Conservation (phyloP, 2,113 vertebrate genomes). For the Aspidoscelis tigris region DNA sequence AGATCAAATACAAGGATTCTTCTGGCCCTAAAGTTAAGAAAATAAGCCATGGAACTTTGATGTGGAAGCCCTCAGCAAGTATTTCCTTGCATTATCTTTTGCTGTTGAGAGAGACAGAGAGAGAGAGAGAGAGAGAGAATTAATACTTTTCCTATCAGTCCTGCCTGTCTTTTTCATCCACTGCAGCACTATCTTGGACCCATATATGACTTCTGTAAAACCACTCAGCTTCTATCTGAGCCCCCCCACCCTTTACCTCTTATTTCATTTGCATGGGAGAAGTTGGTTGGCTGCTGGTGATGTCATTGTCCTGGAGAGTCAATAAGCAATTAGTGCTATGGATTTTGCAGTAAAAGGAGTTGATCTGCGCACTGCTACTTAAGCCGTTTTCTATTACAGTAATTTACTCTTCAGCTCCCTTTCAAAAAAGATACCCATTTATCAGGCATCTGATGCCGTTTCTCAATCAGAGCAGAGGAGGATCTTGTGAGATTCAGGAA, state of each 20-base stretch:
- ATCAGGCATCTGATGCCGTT: slow-evolving; percentile 47
- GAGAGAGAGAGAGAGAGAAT: not conserved
- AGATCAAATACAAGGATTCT: not conserved
- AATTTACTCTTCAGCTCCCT: slow-evolving; percentile 64
- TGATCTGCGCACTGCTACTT: slow-evolving; percentile 60
- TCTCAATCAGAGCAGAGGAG: slow-evolving; percentile 15
- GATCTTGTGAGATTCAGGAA: slow-evolving; percentile 4
- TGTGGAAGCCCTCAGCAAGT: not conserved
- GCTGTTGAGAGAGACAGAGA: too few relatives aligned
- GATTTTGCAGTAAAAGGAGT: slow-evolving; percentile 75
- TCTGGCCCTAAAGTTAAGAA: not conserved
- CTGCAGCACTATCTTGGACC: slow-evolving; percentile 27
- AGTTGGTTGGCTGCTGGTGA: slow-evolving; percentile 78
- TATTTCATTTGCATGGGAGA: slow-evolving; percentile 31
- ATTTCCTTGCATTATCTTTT: slow-evolving; percentile 6
- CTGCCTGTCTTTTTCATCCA: slow-evolving; percentile 9
- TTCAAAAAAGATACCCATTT: slow-evolving; percentile 57
- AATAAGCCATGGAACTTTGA: slow-evolving; percentile 7
- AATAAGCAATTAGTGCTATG: slow-evolving; percentile 77
- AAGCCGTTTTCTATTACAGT: slow-evolving; percentile 70
- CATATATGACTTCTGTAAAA: slow-evolving; percentile 28
- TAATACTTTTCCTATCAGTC: slow-evolving; percentile 12
- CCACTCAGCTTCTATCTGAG: slow-evolving; percentile 20
- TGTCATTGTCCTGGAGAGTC: slow-evolving; percentile 76
- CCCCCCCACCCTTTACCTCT: not conserved